phyloP scores from a whole-genome alignment of 2,888 invertebrate species.

The Bellardia bayeri region DNA sequence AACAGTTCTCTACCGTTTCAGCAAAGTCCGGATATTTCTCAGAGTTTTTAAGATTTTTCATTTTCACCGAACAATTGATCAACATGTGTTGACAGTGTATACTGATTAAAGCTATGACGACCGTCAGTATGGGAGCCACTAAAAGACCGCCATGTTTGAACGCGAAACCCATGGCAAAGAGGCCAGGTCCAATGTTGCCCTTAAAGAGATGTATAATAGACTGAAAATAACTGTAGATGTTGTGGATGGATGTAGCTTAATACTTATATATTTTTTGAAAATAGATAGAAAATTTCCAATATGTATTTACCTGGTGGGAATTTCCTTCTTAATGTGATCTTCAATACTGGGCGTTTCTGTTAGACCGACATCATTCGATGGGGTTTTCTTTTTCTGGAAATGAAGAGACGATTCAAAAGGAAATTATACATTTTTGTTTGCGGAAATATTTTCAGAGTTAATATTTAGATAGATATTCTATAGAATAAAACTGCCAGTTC shows the following conservation, averaged over 20 bases:
- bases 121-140: constrained; percentile 91
- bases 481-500: no score
- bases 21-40: constrained; percentile 89
- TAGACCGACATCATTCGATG: constrained; percentile 9
- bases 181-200: constrained; percentile 97
- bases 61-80: constrained; percentile 90
- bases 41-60: constrained; percentile 86
- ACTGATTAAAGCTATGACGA: constrained; percentile 92
- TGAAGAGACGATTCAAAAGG: background rate
- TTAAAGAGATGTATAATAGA: constrained; percentile 96
- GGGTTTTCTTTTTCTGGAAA: constrained; percentile 60
- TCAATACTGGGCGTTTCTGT: constrained; percentile 63
- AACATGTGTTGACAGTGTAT: constrained; percentile 97
- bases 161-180: constrained; percentile 98
- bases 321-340: constrained; percentile 64
- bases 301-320: constrained; percentile 71
- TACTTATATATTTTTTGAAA: background rate
- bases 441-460: no score
- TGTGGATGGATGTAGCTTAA: constrained; percentile 37
- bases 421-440: no score
- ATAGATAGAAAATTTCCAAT: constrained; percentile 2
- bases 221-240: constrained; percentile 89
- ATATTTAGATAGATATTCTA: no score
- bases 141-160: constrained; percentile 96
- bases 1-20: constrained; percentile 92